Conservation (phyloP, 2,113 vertebrate genomes). For the Rissa tridactyla region DNA sequence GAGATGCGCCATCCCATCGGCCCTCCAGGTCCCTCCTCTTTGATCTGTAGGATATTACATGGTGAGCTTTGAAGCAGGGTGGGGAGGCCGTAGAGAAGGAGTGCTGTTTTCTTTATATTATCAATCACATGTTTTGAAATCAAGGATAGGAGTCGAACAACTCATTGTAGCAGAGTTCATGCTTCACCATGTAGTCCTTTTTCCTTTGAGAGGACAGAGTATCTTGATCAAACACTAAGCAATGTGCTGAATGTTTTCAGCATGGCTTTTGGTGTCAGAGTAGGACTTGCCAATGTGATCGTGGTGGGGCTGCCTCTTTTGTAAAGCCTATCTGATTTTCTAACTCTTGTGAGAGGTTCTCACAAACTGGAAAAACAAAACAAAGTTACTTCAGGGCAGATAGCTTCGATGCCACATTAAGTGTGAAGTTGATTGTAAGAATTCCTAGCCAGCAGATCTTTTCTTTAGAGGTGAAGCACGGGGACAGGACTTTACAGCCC, state of each 20-base stretch:
- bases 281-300: neutral
- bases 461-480: neutral
- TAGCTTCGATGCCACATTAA: neutral
- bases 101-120: neutral
- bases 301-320: neutral
- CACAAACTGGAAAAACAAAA: neutral
- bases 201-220: neutral
- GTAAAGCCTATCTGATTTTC: neutral
- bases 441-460: neutral
- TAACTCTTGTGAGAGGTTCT: neutral
- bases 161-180: neutral
- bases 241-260: neutral
- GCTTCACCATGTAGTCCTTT: neutral
- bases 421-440: neutral
- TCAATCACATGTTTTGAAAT: neutral
- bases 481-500: neutral
- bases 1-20: too few relatives aligned
- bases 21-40: neutral
- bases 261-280: neutral
- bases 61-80: neutral
- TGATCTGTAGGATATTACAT: accelerated
- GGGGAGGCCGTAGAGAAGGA: neutral
- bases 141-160: neutral
- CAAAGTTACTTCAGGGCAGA: neutral
- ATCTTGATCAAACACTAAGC: neutral